These are phyloP conservation scores for Pardosa pseudoannulata DNA, from an alignment of 2,888 invertebrate species.

Conservation along the genomic window DNA sequence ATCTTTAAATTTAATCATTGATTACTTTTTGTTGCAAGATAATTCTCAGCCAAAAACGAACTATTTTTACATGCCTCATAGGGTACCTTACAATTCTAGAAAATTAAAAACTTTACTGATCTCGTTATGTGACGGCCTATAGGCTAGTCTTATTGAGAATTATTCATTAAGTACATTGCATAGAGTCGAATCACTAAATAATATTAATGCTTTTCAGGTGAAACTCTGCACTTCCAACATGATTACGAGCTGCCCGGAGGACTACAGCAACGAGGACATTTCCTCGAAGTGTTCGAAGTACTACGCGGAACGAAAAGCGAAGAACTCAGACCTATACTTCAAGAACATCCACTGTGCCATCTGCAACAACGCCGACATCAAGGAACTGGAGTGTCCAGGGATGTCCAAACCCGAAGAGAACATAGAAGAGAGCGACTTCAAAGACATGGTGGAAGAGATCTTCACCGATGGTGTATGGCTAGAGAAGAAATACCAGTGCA, in stretches of 20 bases:
- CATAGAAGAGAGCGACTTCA: background rate
- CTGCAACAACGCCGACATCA: constrained; percentile 23
- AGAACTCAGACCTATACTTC: constrained; percentile 16
- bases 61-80: too few relatives aligned
- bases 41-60: too few relatives aligned
- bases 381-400: constrained; percentile 38
- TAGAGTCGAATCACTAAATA: too few relatives aligned
- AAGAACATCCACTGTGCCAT: constrained; percentile 47
- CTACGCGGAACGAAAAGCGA: constrained; percentile 40
- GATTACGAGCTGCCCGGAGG: constrained; percentile 1
- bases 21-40: too few relatives aligned
- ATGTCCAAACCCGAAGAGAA: background rate
- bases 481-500: constrained; percentile 27
- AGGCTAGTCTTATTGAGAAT: too few relatives aligned
- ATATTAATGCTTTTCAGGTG: background rate
- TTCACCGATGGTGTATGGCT: constrained; percentile 30
- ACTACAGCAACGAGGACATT: constrained; percentile 5
- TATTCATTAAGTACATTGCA: too few relatives aligned
- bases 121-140: too few relatives aligned
- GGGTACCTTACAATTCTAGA: too few relatives aligned
- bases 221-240: constrained; percentile 41
- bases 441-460: constrained; percentile 18
- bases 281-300: constrained; percentile 12
- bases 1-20: too few relatives aligned
- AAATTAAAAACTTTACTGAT: too few relatives aligned